Conservation (phyloP, 2,888 invertebrate species). For the Volucella inanis region DNA sequence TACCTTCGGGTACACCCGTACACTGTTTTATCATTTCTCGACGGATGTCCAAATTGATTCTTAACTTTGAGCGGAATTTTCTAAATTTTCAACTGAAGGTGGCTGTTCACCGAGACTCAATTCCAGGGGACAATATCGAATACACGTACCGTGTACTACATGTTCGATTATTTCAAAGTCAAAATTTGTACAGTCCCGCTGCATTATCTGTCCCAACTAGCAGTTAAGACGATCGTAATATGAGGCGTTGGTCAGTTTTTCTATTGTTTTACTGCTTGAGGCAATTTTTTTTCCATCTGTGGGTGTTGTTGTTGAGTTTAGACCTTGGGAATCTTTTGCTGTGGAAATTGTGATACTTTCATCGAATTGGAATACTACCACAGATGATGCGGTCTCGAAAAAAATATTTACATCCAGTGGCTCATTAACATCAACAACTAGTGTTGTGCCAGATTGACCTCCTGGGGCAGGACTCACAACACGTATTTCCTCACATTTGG, state of each 20-base stretch:
- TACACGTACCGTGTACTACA: slow-evolving; percentile 88
- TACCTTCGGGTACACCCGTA: slow-evolving; percentile 87
- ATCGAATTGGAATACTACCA: slow-evolving; percentile 94
- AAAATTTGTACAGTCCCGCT: slow-evolving; percentile 92
- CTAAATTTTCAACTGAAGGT: slow-evolving; percentile 87
- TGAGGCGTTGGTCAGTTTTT: slow-evolving; percentile 84
- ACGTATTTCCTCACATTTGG: slow-evolving; percentile 87
- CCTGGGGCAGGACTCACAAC: slow-evolving; percentile 92
- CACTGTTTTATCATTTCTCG: slow-evolving; percentile 91
- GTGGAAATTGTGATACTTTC: slow-evolving; percentile 79
- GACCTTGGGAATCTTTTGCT: slow-evolving; percentile 58
- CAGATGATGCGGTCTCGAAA: slow-evolving; percentile 91
- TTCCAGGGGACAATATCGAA: slow-evolving; percentile 95
- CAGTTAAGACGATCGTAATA: slow-evolving; percentile 95
- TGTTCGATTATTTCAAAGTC: slow-evolving; percentile 94
- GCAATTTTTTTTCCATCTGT: slow-evolving; percentile 76
- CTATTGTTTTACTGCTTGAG: slow-evolving; percentile 79
- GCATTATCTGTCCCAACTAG: slow-evolving; percentile 95
- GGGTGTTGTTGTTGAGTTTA: slow-evolving; percentile 78
- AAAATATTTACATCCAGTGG: slow-evolving; percentile 86
- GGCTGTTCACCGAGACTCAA: slow-evolving; percentile 84
- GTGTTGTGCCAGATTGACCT: slow-evolving; percentile 87
- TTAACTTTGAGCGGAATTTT: slow-evolving; percentile 88
- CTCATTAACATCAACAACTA: slow-evolving; percentile 86
- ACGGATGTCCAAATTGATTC: slow-evolving; percentile 92